Evolutionary conservation across 1,140 invertebrate genomes (phyloP).

Genomic region (Subanguina moxae): DNA sequence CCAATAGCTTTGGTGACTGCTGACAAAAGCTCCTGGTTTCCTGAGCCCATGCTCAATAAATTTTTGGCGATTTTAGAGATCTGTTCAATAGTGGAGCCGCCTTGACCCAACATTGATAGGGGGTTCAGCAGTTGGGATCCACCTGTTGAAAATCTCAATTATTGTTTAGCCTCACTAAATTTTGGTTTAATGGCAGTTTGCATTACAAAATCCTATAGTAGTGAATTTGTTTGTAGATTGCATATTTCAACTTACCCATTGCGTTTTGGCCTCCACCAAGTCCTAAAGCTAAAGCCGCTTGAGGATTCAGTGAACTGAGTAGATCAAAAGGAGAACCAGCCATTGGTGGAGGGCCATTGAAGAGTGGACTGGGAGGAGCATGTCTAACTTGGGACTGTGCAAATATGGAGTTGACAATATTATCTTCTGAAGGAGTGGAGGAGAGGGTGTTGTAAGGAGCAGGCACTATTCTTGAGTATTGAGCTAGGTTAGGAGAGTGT

Average conservation of each 20-base stretch:
- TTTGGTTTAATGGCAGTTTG: not conserved
- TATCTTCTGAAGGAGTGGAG: conserved; percentile 33
- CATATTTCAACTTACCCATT: not conserved
- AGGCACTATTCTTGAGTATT: conserved; percentile 32
- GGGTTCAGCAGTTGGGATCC: conserved; percentile 35
- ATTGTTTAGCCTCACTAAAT: too few relatives aligned
- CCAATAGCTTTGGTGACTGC: conserved; percentile 43
- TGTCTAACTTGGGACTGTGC: conserved; percentile 29
- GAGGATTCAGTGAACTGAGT: conserved; percentile 9
- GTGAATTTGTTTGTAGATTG: too few relatives aligned
- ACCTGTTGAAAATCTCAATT: too few relatives aligned
- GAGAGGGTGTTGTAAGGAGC: conserved; percentile 31
- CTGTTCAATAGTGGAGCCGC: conserved; percentile 44
- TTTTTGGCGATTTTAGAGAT: conserved; percentile 50
- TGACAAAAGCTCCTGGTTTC: conserved; percentile 37
- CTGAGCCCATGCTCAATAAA: conserved; percentile 38
- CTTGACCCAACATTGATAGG: conserved; percentile 26
- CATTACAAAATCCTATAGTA: conserved; percentile 3
- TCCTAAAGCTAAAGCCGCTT: not conserved
- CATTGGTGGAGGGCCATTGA: conserved; percentile 12
- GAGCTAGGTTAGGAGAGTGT: not conserved
- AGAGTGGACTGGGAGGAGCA: conserved; percentile 20
- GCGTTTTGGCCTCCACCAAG: not conserved
- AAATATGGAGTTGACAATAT: conserved; percentile 55
- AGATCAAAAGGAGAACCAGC: conserved; percentile 32